phyloP scores from a whole-genome alignment of 2,113 vertebrate species.

The Colossoma macropomum region DNA sequence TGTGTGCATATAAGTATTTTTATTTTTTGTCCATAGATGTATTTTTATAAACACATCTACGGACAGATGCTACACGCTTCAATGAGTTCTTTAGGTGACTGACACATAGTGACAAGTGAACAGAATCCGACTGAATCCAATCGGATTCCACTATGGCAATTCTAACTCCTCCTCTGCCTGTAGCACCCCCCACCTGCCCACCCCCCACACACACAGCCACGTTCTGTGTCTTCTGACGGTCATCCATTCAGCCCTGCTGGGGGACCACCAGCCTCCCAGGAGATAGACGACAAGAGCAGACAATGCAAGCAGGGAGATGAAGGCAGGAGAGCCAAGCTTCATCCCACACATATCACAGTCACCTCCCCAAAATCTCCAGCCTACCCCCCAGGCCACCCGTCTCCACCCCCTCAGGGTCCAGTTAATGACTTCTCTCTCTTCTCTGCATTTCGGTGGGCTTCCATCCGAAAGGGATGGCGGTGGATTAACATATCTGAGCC shows the following conservation, averaged over 20 bases:
- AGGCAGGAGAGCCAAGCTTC: slow-evolving; percentile 19
- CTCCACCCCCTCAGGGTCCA: slow-evolving; percentile 50
- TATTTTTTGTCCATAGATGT: too few relatives aligned
- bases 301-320: slow-evolving; percentile 45
- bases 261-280: slow-evolving; percentile 39
- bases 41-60: slow-evolving; percentile 10
- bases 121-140: slow-evolving; percentile 75
- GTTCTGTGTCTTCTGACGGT: slow-evolving; percentile 20
- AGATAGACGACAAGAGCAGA: slow-evolving; percentile 32
- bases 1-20: too few relatives aligned
- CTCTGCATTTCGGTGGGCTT: slow-evolving; percentile 66
- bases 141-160: slow-evolving; percentile 46
- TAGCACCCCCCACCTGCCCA: neutral
- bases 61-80: slow-evolving; percentile 67
- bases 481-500: slow-evolving; percentile 78
- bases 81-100: slow-evolving; percentile 67
- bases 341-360: slow-evolving; percentile 56
- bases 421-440: slow-evolving; percentile 61
- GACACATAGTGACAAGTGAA: slow-evolving; percentile 76
- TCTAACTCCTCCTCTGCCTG: slow-evolving; percentile 6
- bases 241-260: slow-evolving; percentile 41
- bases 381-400: slow-evolving; percentile 17
- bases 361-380: slow-evolving; percentile 45
- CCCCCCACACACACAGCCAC: neutral
- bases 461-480: slow-evolving; percentile 60